Evolutionary conservation across 2,113 vertebrate species (phyloP), one percentile per base, ranked within the genome.

Genomic region (Pelmatolapia mariae): DNA sequence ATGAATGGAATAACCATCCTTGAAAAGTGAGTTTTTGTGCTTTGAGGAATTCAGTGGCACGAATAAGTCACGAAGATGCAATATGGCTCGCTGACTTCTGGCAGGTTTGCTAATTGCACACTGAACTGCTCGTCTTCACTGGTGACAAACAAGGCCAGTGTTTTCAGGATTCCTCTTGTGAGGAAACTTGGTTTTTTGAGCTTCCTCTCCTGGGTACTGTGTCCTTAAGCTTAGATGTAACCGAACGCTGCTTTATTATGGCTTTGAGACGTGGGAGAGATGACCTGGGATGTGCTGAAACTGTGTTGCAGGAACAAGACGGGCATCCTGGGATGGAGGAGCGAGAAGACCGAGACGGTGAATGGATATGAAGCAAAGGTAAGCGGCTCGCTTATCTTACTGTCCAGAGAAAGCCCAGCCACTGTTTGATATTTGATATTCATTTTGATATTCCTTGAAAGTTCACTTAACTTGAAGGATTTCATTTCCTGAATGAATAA

Each of bases 291-390:
- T 86, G 29, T 85, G 79, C 29, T 47, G 18, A 82, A 47, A 79
- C 18, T 89, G 4, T 86, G n/a, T 91, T 92, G 33, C 96, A 99
- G 99, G 96, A 99, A 99, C 93, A 99, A 99, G 93, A 98, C 98
- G 0, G 99, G 99, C 26, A 98, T 99, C 89, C 96, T 99, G 94
- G 98, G 99, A 92, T 99, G 99, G 99, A 97, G 98, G 81, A 99
- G 98, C 0, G 99, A 99, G 97, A 99, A 98, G 96, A 98, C 97
- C 0, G 98, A 99, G 94, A 95, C 96, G 89, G 98, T 99, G 95
- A 99, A 99, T 2, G 98, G 99, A 82, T 99, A 99, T 0, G 98
- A 99, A 94, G 96, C 98, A 88, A 99, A 99, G 98, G 98, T 99
- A 97, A 54, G 86, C 38, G 59, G 40, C 4, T 85, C 10, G 9